Base-by-base conservation (phyloP, 2,797 vertebrate species). In the Microchirus variegatus region DNA sequence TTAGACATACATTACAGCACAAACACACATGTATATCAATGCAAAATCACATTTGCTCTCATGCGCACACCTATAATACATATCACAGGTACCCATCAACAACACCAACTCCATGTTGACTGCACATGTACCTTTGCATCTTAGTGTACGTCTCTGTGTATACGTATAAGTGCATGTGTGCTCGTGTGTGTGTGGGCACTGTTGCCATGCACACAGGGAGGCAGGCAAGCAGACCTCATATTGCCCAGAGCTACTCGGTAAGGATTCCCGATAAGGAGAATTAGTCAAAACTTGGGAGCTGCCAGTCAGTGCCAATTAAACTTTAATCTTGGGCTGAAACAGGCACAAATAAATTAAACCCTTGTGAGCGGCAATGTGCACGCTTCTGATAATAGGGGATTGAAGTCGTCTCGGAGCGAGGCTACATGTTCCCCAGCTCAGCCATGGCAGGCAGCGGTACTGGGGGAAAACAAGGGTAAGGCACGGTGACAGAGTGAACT, bases 291-390 rank as follows among this genome's bases (percentile, higher is more conserved):
- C 93, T 94, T 94, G 92, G 91, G 91, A 93, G 92, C 92, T 93
- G 92, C 92, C 92, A 93, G 92, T 93, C 92, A 93, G 91, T 89
- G 90, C 91, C 91, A 93, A 93, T 94, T 93, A 94, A 94, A 94
- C 93, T 94, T 93, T 93, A 93, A 94, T 94, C 93, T 93, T 90
- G 86, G 91, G 90, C 92, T 93, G 93, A 94, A 94, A 94, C 93
- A 94, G 93, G 92, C 93, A 93, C 93, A 94, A 94, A 94, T 93
- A 94, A 94, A 94, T 94, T 93, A 93, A 94, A 93, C 90, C 90
- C 91, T 93, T 91, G 90, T 93, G 91, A 92, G 88, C 87, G 82
- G 92, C 93, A 94, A 94, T 94, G 93, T 94, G 93, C 80, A 73
- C 89, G 89, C 87, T 89, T 91, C 92, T 93, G 93, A 94, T 94